Conservation (phyloP, 2,113 vertebrate species). For the Cebus imitator region DNA sequence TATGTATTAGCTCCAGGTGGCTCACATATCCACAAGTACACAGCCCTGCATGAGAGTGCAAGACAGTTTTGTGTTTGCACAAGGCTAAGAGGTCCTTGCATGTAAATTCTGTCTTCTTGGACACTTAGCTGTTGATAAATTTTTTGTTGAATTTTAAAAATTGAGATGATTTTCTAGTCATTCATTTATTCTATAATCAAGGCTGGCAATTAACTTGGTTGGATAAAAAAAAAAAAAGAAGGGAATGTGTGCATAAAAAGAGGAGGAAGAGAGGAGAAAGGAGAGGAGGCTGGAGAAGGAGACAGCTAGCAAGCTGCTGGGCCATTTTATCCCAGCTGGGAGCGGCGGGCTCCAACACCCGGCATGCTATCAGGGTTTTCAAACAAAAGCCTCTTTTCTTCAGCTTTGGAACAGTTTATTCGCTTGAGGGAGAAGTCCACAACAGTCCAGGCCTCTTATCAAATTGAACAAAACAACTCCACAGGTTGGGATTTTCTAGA, state of each 20-base stretch:
- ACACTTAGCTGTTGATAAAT: too few relatives aligned
- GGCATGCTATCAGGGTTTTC: not conserved
- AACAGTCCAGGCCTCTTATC: not conserved
- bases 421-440: not conserved
- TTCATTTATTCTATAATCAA: not conserved
- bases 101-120: not conserved
- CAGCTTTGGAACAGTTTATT: not conserved
- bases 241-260: not conserved
- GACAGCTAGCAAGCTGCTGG: not conserved
- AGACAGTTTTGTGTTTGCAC: not conserved
- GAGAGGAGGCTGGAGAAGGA: too few relatives aligned
- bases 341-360: not conserved
- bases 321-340: not conserved
- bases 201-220: not conserved
- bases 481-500: not conserved
- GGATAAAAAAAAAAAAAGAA: not conserved
- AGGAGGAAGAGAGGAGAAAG: not conserved
- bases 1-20: not conserved
- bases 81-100: not conserved
- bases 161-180: not conserved
- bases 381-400: conserved; percentile 58
- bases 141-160: conserved; percentile 1
- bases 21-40: not conserved
- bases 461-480: not conserved
- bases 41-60: not conserved